Evolutionary conservation across 1,140 invertebrate genomes (phyloP).

Genomic region (Heliconius hewitsoni): DNA sequence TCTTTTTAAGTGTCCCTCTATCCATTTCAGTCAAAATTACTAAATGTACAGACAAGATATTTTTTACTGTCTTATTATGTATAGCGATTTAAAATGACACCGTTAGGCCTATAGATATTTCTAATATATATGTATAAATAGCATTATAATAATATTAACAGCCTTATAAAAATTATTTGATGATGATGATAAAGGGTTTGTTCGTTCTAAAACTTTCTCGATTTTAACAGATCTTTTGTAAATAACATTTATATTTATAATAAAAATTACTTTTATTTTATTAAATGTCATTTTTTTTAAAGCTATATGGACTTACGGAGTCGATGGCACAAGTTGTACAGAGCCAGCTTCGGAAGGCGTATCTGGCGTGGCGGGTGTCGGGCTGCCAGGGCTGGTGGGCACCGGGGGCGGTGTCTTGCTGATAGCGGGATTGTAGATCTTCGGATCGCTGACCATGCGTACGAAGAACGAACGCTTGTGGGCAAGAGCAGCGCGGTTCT

Average conservation of each 20-base stretch:
- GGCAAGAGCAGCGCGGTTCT: constrained; percentile 85
- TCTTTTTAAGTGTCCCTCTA: no score
- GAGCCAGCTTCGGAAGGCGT: constrained; percentile 56
- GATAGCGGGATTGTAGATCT: constrained; percentile 95
- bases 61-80: no score
- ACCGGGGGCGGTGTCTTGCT: constrained; percentile 85
- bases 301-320: constrained; percentile 53
- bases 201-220: no score
- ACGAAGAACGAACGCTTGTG: constrained; percentile 97
- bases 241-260: no score
- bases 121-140: no score
- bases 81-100: not conserved
- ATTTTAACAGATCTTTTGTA: no score
- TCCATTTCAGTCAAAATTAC: no score
- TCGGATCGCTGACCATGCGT: constrained; percentile 97
- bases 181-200: no score
- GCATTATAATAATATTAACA: no score
- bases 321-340: constrained; percentile 51
- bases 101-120: not conserved
- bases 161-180: no score
- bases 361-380: constrained; percentile 75
- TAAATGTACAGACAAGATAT: no score
- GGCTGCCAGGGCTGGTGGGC: constrained; percentile 85
- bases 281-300: not conserved
- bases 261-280: not conserved